A percentile compares a stretch with the other conserved stretches of the same genome.
Evolutionary conservation across 1,140 invertebrate species (phyloP).

Genomic region (Papilio machaon): DNA sequence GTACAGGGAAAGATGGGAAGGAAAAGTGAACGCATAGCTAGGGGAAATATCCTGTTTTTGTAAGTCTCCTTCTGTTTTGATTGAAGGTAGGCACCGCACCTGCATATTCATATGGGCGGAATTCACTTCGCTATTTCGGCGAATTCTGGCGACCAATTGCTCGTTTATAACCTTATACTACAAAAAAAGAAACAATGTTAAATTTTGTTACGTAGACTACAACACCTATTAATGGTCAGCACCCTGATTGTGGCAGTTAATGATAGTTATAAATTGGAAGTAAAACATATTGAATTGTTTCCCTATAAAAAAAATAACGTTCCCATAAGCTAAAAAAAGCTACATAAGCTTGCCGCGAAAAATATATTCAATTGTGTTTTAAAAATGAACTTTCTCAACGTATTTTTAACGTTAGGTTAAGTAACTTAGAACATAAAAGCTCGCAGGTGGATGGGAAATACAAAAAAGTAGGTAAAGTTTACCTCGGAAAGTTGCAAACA

Average conservation of each 20-base stretch:
- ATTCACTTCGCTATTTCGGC: too few species aligned
- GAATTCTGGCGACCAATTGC: too few species aligned
- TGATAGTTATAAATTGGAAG: background rate
- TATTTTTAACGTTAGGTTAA: conserved; percentile 19
- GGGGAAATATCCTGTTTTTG: too few species aligned
- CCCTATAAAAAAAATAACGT: background rate
- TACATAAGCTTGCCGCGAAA: background rate
- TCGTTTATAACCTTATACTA: too few species aligned
- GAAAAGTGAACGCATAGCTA: too few species aligned
- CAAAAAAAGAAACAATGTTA: too few species aligned
- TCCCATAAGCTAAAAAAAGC: background rate
- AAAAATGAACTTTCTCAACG: background rate
- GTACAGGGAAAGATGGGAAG: too few species aligned
- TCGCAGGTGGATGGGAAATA: conserved; percentile 23
- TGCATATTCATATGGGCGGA: too few species aligned
- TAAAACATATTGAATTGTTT: background rate
- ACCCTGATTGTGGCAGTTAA: background rate
- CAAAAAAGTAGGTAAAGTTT: conserved; percentile 27
- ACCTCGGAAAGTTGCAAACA: conserved; percentile 12
- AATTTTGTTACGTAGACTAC: too few species aligned
- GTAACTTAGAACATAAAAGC: conserved; percentile 33
- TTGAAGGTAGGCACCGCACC: too few species aligned
- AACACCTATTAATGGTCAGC: too few species aligned
- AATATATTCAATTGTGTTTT: conserved; percentile 18
- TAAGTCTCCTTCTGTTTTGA: too few species aligned